Evolutionary conservation across 2,797 vertebrate species (phyloP), one percentile per base, ranked within the genome.

Genomic region (Gadopsis bispinosus): DNA sequence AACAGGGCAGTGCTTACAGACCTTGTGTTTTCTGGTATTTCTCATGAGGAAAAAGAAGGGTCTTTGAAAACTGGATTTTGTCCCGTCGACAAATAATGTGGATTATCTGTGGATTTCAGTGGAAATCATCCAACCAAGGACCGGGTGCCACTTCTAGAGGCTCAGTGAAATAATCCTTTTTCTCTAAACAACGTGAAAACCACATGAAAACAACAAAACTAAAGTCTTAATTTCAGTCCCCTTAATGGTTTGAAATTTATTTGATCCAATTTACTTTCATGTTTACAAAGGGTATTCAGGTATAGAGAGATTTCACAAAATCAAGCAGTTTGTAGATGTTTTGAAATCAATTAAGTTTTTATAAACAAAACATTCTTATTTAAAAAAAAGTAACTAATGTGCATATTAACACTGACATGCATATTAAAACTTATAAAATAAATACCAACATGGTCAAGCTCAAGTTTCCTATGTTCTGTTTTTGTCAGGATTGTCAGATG

Each of bases 21-120:
- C 68, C 79, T 84, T 89, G 78, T 80, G 81, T 78, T 89, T 85
- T 81, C 68, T 83, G 81, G 74, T 80, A 82, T 89, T 91, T 89
- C 73, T 84, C 69, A 70, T 59, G 72, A 75, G 65, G 17, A 41
- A 41, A 41, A 79, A 79, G 83, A 77, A 51, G 37, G 60, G 47
- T 83, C 68, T 81, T 82, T 88, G 53, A 90, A 84, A 83, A 80
- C 48, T 81, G 83, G 77, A 78, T 63, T 83, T 64, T 77, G 54
- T 79, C 7, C 43, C 29, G 54, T 64, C 2, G 8, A 80, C 16
- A 9, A 90, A 86, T 88, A 83, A 82, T 69, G 63, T 79, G 82
- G 16, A 22, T 69, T 69, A 56, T 84, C 65, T 83, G 83, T 83
- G 89, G 84, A 84, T 83, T 86, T 86, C 31, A 72, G 55, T 84